Evolutionary conservation across 2,113 vertebrate genomes (phyloP).

Genomic region (Chaetura pelagica): DNA sequence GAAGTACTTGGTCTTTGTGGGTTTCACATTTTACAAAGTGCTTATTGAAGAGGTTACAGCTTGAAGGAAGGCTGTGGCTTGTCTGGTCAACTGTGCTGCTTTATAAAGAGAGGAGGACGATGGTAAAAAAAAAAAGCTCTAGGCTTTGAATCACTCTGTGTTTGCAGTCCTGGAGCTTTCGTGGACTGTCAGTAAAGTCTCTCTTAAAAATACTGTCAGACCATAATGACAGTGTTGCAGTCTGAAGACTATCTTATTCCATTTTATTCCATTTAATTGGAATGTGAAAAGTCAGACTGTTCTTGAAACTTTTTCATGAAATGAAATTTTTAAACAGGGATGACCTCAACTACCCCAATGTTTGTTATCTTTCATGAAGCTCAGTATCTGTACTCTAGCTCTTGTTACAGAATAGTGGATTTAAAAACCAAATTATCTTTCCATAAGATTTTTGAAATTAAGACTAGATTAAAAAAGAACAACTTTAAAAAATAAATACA

Average conservation of each 20-base stretch:
- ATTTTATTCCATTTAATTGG: background rate
- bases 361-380: background rate
- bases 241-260: background rate
- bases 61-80: background rate
- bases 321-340: background rate
- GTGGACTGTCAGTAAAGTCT: background rate
- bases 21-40: background rate
- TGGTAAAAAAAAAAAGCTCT: background rate
- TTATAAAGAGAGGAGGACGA: background rate
- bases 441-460: background rate
- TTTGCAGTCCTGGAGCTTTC: background rate
- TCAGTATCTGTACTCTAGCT: background rate
- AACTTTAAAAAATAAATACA: fast-evolving
- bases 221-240: background rate
- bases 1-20: fast-evolving
- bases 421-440: background rate
- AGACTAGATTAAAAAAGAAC: background rate
- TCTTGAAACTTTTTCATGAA: background rate
- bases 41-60: background rate
- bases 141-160: background rate
- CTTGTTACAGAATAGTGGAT: background rate
- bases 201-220: background rate
- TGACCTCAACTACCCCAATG: background rate
- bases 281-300: background rate
- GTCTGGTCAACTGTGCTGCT: fast-evolving